Evolutionary conservation across 1,140 invertebrate species (phyloP), one percentile per base, ranked within the genome.

Genomic region (Cepaea nemoralis): DNA sequence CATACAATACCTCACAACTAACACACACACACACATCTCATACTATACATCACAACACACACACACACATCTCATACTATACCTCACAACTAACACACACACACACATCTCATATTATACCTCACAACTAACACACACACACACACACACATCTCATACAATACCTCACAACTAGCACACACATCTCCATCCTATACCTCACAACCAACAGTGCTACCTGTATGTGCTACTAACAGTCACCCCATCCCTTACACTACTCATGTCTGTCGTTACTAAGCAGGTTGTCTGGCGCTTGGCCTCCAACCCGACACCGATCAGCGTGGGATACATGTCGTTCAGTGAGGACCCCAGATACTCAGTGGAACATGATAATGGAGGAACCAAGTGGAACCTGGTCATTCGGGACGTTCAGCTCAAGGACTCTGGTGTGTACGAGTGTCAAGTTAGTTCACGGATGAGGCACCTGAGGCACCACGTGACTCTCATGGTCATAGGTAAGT

Each of bases 381-480:
- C 77, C 74, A 74, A 86, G 40, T 88, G 87, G 87, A 85, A 86
- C 74, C 83, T 88, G 33, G 50, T 85, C 40, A 88, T 88, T 27
- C 83, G 83, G 45, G 76, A 85, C 33, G 85, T 88, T n/a, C 67
- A 80, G 48, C 81, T 71, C 24, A 27, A 77, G 31, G 85, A 88
- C 55, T 80, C 83, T 16, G 87, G 87, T 0, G 80, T 86, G 37
- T 88, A 88, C 73, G 87, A 88, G 77, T 88, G 87, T 80, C 87
- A 88, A 81, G 81, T 88, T 39, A 85, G 83, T 76, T 86, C 87
- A 31, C 84, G 78, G 63, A 82, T 80, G 27, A 55, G 75, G 2
- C 81, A 84, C 39, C 78, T 84, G 0, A 42, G 83, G 42, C 70
- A 82, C 39, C 75, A 84, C 66, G 80, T 85, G 33, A 59, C 77